Conservation (phyloP, 2,113 vertebrate genomes). For the Actenoides lindsayi region DNA sequence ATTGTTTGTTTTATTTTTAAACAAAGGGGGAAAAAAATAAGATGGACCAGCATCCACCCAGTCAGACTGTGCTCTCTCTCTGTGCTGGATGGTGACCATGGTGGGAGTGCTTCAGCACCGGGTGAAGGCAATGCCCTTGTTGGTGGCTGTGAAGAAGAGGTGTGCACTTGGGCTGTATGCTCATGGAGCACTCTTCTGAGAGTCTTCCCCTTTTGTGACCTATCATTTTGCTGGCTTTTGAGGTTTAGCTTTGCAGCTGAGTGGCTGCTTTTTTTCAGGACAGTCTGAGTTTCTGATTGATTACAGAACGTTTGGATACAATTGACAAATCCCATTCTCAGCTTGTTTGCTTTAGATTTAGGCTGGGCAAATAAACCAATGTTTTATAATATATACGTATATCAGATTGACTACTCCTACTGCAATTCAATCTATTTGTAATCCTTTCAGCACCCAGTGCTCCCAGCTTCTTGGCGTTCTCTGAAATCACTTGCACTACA, state of each 20-base stretch:
- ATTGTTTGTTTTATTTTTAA: too few species aligned
- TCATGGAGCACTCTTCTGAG: neutral
- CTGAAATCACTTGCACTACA: slow-evolving; percentile 89
- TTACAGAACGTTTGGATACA: neutral
- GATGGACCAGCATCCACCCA: neutral
- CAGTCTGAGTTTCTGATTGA: neutral
- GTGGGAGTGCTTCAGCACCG: neutral
- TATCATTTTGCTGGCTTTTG: neutral
- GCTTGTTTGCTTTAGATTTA: neutral
- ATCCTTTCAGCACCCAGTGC: slow-evolving; percentile 83
- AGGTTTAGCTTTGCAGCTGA: neutral
- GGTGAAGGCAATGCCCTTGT: neutral
- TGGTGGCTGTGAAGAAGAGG: neutral
- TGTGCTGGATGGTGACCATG: neutral
- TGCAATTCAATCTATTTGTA: neutral
- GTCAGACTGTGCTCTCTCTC: neutral
- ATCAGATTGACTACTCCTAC: neutral
- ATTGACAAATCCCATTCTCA: neutral
- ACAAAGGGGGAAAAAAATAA: neutral
- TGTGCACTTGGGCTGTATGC: rapidly evolving
- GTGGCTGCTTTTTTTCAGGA: neutral
- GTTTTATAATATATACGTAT: neutral
- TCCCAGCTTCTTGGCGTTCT: slow-evolving; percentile 89
- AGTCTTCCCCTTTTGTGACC: neutral
- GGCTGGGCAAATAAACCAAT: neutral